Conservation (phyloP, 64 coral and sea anemone genomes). For the Pachyseris speciosa region DNA sequence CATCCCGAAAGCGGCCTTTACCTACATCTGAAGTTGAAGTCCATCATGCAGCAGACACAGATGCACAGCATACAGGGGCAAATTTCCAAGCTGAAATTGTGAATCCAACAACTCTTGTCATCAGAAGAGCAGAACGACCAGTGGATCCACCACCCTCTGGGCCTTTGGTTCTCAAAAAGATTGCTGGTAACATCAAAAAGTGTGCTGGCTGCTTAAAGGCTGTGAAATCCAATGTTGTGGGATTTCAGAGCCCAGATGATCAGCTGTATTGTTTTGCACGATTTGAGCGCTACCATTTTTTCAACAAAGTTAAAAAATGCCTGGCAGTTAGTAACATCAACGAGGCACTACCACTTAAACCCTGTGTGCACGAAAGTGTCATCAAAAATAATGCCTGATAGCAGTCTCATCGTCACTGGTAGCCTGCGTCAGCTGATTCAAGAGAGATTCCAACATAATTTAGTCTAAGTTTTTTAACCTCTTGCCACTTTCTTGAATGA, state of each 20-base stretch:
- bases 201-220: constrained; percentile 54
- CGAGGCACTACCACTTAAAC: constrained; percentile 47
- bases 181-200: constrained; percentile 35
- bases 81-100: not conserved
- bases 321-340: not conserved
- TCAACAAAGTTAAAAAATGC: constrained; percentile 10
- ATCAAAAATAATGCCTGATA: not conserved
- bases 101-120: constrained; percentile 34
- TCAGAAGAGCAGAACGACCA: constrained; percentile 33
- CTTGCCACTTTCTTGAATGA: not conserved
- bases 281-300: not conserved
- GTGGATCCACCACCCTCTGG: constrained; percentile 48
- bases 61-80: not conserved
- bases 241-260: not conserved
- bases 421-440: constrained; percentile 25
- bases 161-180: constrained; percentile 40
- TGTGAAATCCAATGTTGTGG: not conserved
- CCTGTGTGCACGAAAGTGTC: constrained; percentile 24
- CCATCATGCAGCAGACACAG: not conserved
- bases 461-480: not conserved
- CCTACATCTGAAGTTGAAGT: not conserved
- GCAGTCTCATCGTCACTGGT: constrained; percentile 40
- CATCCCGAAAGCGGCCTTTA: constrained; percentile 40
- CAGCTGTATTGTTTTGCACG: constrained; percentile 4
- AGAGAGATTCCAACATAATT: constrained; percentile 1